Percentiles rank a stretch among this genome's conserved stretches.
Conservation (phyloP, 1,140 invertebrate species). For the Papilio polytes region DNA sequence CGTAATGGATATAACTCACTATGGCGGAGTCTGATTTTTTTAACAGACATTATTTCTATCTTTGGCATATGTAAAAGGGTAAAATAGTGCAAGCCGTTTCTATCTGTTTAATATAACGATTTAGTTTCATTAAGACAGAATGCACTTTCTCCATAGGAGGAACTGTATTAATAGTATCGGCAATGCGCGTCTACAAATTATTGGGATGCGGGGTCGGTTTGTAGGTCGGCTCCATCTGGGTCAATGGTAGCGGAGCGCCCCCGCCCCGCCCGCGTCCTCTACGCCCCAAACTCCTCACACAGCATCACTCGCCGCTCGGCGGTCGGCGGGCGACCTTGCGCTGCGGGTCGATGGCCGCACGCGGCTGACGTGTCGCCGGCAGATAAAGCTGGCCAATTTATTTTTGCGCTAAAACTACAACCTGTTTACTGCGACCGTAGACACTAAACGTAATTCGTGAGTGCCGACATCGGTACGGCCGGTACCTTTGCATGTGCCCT, state of each 20-base stretch:
- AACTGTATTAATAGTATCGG: constrained; percentile 14
- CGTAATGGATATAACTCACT: too few species aligned
- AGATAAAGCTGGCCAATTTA: constrained; percentile 21
- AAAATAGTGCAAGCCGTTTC: too few species aligned
- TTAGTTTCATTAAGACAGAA: too few species aligned
- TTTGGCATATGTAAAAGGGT: too few species aligned
- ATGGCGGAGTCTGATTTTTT: too few species aligned
- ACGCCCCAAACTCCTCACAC: not conserved
- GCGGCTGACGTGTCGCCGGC: constrained; percentile 35
- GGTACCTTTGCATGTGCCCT: not conserved
- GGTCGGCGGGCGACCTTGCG: constrained; percentile 38
- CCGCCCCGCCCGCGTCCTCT: not conserved
- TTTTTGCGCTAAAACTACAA: constrained; percentile 15
- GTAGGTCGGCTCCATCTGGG: constrained; percentile 65
- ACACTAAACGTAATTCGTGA: not conserved
- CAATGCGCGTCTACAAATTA: constrained; percentile 33
- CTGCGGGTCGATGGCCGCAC: constrained; percentile 46
- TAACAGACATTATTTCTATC: too few species aligned
- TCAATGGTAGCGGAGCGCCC: constrained; percentile 72
- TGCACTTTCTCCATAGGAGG: not conserved
- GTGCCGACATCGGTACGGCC: not conserved
- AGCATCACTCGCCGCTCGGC: not conserved
- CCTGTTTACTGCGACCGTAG: not conserved
- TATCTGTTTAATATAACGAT: too few species aligned
- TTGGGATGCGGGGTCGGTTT: constrained; percentile 47